A percentile compares a stretch with the other conserved stretches of the same genome.
phyloP scores from a whole-genome alignment of 2,888 invertebrate species.

The Choristoneura rosaceana region DNA sequence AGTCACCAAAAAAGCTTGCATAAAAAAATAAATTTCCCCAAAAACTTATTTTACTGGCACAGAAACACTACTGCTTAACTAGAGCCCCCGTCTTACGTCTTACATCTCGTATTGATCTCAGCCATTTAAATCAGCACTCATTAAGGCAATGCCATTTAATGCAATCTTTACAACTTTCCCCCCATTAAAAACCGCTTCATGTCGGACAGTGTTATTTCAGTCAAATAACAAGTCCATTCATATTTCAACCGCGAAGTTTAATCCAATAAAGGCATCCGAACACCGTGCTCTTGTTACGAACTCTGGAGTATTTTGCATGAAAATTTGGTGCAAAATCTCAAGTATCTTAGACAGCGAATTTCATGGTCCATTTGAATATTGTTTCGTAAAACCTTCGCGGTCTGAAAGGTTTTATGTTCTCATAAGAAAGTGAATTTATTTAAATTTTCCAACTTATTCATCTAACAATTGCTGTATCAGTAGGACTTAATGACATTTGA shows the following conservation, averaged over 20 bases:
- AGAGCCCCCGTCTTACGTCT: no score
- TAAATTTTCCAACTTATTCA: background rate
- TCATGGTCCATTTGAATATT: constrained; percentile 24
- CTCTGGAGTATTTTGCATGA: constrained; percentile 25
- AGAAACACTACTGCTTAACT: no score
- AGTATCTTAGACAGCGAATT: constrained; percentile 21
- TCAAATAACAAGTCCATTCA: constrained; percentile 21
- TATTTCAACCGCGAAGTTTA: constrained; percentile 25
- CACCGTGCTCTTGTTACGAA: constrained; percentile 14
- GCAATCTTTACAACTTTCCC: background rate
- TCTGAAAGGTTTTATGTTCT: background rate
- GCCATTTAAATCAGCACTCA: background rate
- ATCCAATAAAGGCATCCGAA: constrained; percentile 29
- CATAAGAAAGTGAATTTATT: background rate
- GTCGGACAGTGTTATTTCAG: constrained; percentile 13
- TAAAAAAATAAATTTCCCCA: no score
- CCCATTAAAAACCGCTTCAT: background rate
- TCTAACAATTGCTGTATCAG: no score
- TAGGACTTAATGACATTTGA: no score
- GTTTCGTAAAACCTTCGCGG: constrained; percentile 18
- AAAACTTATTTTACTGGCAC: no score
- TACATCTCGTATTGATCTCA: no score
- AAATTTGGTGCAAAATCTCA: constrained; percentile 26
- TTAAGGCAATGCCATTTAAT: background rate
- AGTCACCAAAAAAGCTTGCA: no score